phyloP scores from a whole-genome alignment of 2,797 vertebrate genomes.

The Clangula hyemalis region DNA sequence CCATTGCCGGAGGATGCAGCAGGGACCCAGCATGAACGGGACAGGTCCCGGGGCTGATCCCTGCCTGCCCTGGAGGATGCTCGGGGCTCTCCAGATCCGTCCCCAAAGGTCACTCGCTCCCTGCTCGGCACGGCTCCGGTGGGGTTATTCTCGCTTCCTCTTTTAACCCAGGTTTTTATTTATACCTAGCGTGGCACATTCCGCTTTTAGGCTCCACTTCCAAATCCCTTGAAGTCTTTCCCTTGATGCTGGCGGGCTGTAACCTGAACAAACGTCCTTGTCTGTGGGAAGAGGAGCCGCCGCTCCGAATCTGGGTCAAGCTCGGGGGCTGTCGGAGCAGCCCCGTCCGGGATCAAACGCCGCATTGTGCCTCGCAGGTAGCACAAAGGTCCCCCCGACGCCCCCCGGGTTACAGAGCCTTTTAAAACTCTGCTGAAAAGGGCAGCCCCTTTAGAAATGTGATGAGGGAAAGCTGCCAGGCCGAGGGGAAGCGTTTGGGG shows the following conservation, averaged over 20 bases:
- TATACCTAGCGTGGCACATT: rapidly evolving
- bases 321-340: background rate
- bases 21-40: rapidly evolving
- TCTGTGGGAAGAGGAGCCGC: background rate
- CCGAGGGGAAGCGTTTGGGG: rapidly evolving
- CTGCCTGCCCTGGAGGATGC: background rate
- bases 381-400: rapidly evolving
- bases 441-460: rapidly evolving
- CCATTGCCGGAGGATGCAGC: rapidly evolving
- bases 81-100: rapidly evolving
- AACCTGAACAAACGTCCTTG: background rate
- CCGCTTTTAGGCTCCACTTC: background rate
- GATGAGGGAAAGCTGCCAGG: background rate
- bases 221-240: background rate
- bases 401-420: background rate
- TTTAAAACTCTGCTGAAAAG: background rate
- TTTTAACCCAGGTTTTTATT: background rate
- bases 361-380: rapidly evolving
- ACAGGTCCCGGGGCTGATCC: rapidly evolving
- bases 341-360: rapidly evolving
- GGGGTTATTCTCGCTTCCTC: rapidly evolving
- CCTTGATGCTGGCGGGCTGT: background rate
- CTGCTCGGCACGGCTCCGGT: rapidly evolving
- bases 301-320: background rate
- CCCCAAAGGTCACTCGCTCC: background rate